Base-by-base conservation (phyloP, 1,140 invertebrate species). In the Hyles euphorbiae region DNA sequence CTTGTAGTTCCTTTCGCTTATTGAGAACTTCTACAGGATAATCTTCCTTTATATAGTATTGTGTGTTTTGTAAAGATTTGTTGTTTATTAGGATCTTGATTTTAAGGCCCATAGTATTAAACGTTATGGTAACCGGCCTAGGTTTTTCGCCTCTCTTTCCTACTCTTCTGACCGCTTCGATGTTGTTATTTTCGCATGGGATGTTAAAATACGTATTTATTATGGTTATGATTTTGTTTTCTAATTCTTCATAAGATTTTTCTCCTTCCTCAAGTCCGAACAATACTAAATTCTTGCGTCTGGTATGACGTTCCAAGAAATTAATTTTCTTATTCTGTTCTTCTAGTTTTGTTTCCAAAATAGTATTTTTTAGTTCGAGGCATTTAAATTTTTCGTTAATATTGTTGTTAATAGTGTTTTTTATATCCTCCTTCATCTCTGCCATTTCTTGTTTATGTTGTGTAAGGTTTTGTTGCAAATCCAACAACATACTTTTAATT, bases 391-490 rank as follows among this genome's bases (percentile, higher is more conserved):
- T 69, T 34, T 70, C 67, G 44, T 56, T 70, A 6, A 72, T 32
- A 32, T 53, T 70, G 32, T 56, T 68, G n/a, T 57, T 72, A 45
- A 76, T 70, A 54, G 73, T 63, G 36, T 33, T 34, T 60, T 72
- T 76, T 36, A 70, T 76, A 40, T 72, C 65, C 48, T 68, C 63
- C 60, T 72, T 70, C 65, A 72, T 75, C 3, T 72, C 61, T 47
- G 63, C 3, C 67, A 75, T 72, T 12, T 75, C 63, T 65, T 64
- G 52, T 64, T 70, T 70, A 62, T 70, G 65, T 46, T 70, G 67
- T 8, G 59, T 65, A n/a, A 70, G 63, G 44, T 70, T 66, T 53
- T 68, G 50, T 44, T 72, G 60, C 60, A 72, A 68, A 7, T 10
- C 57, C 12, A 65, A 5, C 56, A 74, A 53, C 53, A 73, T 60